These are phyloP conservation scores for Tenthredo notha DNA, from an alignment of 2,888 invertebrate genomes.

Conservation along the genomic window DNA sequence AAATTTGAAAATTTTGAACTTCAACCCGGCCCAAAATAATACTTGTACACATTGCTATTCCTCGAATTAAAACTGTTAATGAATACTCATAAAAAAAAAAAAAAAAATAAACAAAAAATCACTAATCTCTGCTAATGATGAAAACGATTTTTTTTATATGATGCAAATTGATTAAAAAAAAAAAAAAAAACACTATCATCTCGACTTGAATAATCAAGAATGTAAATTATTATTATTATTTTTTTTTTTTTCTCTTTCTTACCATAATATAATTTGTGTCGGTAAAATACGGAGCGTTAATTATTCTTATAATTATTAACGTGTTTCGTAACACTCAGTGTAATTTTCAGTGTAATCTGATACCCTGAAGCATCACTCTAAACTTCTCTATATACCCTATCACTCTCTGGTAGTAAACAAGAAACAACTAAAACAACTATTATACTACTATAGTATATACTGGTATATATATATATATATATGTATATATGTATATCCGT, in stretches of 20 bases:
- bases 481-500: no score
- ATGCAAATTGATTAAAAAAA: no score
- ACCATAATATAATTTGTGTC: background rate
- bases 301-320: slow-evolving; percentile 2
- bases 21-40: background rate
- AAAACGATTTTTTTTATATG: background rate
- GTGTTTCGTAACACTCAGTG: background rate
- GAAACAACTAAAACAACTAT: background rate
- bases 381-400: slow-evolving; percentile 20
- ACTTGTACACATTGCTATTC: background rate
- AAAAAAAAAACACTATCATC: no score
- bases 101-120: background rate
- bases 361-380: slow-evolving; percentile 6
- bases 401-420: background rate
- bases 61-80: background rate
- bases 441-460: no score
- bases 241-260: background rate
- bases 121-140: background rate
- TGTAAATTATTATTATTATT: background rate
- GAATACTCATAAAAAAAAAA: slow-evolving; percentile 25
- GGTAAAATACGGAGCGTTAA: background rate
- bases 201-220: no score
- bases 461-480: no score
- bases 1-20: no score
- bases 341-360: slow-evolving; percentile 13